These are phyloP conservation scores for Sarcophaga bullata DNA, from an alignment of 1,140 invertebrate genomes.

Conservation along the genomic window DNA sequence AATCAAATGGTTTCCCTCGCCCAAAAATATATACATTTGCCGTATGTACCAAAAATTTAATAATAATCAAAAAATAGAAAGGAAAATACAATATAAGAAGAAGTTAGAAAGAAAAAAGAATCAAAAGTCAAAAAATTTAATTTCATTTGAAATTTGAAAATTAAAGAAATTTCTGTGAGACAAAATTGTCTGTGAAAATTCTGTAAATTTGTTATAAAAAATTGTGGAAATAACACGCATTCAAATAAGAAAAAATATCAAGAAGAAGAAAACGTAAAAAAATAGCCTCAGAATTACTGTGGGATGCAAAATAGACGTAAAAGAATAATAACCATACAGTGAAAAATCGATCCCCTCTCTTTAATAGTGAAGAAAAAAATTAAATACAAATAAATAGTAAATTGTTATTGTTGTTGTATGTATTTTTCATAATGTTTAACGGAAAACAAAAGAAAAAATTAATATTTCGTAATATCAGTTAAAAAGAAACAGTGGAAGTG, in stretches of 20 bases:
- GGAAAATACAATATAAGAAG: constrained; percentile 18
- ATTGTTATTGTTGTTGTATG: constrained; percentile 1
- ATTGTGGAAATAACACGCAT: background rate
- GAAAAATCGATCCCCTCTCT: constrained; percentile 7
- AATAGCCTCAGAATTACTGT: background rate
- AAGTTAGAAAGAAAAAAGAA: background rate
- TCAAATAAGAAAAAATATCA: background rate
- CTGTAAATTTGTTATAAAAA: constrained; percentile 7
- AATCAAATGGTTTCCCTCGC: constrained; percentile 23
- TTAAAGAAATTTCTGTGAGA: constrained; percentile 3
- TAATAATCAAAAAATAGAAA: background rate
- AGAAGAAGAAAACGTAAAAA: background rate
- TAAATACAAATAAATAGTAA: no score
- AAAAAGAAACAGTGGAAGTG: background rate
- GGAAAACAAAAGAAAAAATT: background rate
- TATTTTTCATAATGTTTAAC: constrained; percentile 12
- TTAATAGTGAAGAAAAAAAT: background rate
- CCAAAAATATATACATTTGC: constrained; percentile 26
- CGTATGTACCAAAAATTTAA: constrained; percentile 27
- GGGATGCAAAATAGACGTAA: background rate
- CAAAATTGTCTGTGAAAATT: constrained; percentile 29
- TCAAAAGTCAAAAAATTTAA: background rate
- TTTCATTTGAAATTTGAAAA: background rate
- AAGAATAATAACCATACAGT: background rate
- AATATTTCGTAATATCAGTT: constrained; percentile 9